Base-by-base conservation (phyloP, 2,113 vertebrate genomes). In the Rhinogobius similis region DNA sequence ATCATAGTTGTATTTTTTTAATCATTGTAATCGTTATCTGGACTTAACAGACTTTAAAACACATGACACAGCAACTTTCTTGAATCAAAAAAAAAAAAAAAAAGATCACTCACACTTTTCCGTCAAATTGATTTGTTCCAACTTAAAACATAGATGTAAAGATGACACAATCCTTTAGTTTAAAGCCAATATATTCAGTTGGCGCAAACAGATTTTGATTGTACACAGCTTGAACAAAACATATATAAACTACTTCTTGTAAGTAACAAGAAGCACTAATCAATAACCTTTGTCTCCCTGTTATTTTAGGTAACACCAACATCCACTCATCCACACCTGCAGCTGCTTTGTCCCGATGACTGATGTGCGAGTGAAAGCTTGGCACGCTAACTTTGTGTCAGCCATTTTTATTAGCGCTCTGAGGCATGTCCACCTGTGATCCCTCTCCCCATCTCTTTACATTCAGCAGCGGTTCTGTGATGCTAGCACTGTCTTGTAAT, bases 391-490 rank as follows among this genome's bases (percentile, higher is more conserved):
- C 29, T 26, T 52, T 43, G 62, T n/a, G 58, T 59, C 67, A 43
- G 44, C 76, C 65, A 56, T 14, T 63, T 65, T 44, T n/a, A 43
- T 67, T 65, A 7, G 5, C 59, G 32, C 65, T 63, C 55, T 53
- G 61, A 58, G 39, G 20, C 67, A 61, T 50, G 50, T 74, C 69
- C 67, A 80, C 67, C 52, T 79, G 53, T 75, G 66, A 41, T 5
- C 23, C 72, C 44, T 7, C 61, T 41, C 5, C 59, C 13, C 59
- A 13, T 4, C 65, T 10, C 67, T 46, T 61, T 55, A 62, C 55
- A 59, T 71, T 18, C 29, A 75, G 16, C 23, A 21, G 46, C 24
- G 70, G 76, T 84, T 69, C 73, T 16, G 56, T 81, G 79, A 84
- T 75, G 68, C 67, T 44, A 12, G 5, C 4, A 61, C 36, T n/a